phyloP scores from a whole-genome alignment of 1,140 invertebrate genomes.

The Heliconius hewitsoni region DNA sequence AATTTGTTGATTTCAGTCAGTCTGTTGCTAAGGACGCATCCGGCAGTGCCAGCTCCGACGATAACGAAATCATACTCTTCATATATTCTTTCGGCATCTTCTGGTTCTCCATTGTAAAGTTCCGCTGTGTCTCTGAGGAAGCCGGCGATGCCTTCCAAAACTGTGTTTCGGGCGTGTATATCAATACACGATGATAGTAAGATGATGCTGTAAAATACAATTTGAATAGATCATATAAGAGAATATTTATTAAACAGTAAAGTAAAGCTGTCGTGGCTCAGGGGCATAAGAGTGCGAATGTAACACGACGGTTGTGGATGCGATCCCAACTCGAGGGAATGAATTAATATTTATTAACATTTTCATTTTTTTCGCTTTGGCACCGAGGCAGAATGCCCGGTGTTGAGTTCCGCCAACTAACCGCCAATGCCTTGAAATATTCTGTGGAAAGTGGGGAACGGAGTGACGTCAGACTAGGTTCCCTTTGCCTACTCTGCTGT shows the following conservation, averaged over 20 bases:
- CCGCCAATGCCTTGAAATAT: too few species aligned
- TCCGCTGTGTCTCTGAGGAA: conserved; percentile 43
- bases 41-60: conserved; percentile 88
- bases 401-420: too few species aligned
- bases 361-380: too few species aligned
- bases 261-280: too few species aligned
- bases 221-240: neutral
- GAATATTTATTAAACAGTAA: too few species aligned
- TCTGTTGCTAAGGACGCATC: conserved; percentile 85
- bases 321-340: too few species aligned
- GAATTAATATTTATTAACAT: too few species aligned
- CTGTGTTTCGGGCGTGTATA: conserved; percentile 15
- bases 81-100: conserved; percentile 61
- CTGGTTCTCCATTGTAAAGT: conserved; percentile 49
- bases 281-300: too few species aligned
- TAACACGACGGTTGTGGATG: too few species aligned
- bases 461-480: too few species aligned
- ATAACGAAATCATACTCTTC: conserved; percentile 84
- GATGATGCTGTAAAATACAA: neutral
- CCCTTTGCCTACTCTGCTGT: too few species aligned
- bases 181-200: neutral
- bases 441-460: too few species aligned
- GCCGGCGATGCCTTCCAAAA: conserved; percentile 46
- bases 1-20: conserved; percentile 79
- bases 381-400: neutral